Evolutionary conservation across 2,888 invertebrate species (phyloP), one percentile per base, ranked within the genome.

Genomic region (Epinotia nisella): DNA sequence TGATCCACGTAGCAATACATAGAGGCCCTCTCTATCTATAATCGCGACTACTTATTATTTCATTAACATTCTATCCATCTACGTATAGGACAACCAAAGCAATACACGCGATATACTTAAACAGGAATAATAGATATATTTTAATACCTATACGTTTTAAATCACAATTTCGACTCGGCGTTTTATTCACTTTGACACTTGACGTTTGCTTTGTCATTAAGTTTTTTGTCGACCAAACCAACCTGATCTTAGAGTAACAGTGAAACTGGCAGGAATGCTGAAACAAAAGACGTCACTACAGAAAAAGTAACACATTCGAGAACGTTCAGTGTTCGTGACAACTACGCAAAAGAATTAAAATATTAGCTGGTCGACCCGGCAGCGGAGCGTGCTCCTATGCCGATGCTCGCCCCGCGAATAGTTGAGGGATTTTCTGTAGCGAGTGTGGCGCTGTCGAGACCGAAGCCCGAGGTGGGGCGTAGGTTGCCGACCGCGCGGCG

Each of bases 381-480:
- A n/a, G 24, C 67, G 58, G 49, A 29, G 56, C 78, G 75, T 75
- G 76, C 67, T 75, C 51, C 60, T 61, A 41, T 59, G 62, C 76
- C 81, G 76, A 76, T 78, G 80, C 79, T 78, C 78, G 79, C 66
- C 78, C 76, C 82, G 75, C 80, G 85, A 87, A 84, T 87, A 85
- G 82, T 75, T 66, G 65, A 66, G 60, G 67, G 39, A 75, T 74
- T 66, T 21, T 17, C 39, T 21, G 60, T 76, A 35, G 9, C 35
- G 35, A 35, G 35, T 35, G 77, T 71, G 76, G 78, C 76, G 70
- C 70, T 59, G 71, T 66, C 65, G 75, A 66, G 81, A 49, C 81
- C 82, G 81, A 80, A 80, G 77, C 74, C 13, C 61, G 65, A 71
- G 80, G 87, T 80, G 87, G 87, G 87, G 87, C 83, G 87, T 80